These are phyloP conservation scores for Leptinotarsa texana DNA, from an alignment of 1,140 invertebrate genomes.

Conservation along the genomic window DNA sequence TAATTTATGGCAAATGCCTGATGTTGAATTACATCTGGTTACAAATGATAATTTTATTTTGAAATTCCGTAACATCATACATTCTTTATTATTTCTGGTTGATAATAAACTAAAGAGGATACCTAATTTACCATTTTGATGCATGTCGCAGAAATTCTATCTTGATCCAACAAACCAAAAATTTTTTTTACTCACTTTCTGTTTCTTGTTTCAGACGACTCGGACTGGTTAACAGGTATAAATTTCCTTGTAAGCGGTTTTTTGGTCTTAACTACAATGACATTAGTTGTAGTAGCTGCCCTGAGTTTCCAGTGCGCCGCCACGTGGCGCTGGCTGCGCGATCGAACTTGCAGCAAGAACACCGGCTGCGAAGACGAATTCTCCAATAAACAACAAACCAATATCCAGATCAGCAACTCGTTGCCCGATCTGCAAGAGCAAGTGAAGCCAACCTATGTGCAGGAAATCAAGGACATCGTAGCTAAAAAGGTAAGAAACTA, in stretches of 20 bases:
- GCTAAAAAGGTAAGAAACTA: slow-evolving; percentile 64
- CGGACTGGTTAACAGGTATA: slow-evolving; percentile 38
- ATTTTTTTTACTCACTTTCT: background rate
- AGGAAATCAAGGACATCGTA: slow-evolving; percentile 68
- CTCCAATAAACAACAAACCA: slow-evolving; percentile 64
- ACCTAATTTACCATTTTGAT: no score
- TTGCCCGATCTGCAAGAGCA: slow-evolving; percentile 74
- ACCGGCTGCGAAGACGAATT: slow-evolving; percentile 56
- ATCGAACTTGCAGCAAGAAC: slow-evolving; percentile 60
- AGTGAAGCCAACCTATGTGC: slow-evolving; percentile 71
- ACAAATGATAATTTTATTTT: no score
- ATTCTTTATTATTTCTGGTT: no score
- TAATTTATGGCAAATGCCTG: no score
- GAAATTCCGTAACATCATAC: no score
- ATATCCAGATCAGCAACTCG: slow-evolving; percentile 74
- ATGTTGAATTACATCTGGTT: no score
- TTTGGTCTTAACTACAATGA: slow-evolving; percentile 59
- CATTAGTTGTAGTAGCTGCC: slow-evolving; percentile 67
- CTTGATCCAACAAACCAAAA: no score
- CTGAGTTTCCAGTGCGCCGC: slow-evolving; percentile 72
- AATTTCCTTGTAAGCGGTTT: slow-evolving; percentile 2
- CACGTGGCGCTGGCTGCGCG: slow-evolving; percentile 70
- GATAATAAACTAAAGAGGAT: no score
- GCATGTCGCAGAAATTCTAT: no score
- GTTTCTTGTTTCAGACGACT: slow-evolving; percentile 33